Conservation (phyloP, 2,113 vertebrate species). For the Passer montanus region DNA sequence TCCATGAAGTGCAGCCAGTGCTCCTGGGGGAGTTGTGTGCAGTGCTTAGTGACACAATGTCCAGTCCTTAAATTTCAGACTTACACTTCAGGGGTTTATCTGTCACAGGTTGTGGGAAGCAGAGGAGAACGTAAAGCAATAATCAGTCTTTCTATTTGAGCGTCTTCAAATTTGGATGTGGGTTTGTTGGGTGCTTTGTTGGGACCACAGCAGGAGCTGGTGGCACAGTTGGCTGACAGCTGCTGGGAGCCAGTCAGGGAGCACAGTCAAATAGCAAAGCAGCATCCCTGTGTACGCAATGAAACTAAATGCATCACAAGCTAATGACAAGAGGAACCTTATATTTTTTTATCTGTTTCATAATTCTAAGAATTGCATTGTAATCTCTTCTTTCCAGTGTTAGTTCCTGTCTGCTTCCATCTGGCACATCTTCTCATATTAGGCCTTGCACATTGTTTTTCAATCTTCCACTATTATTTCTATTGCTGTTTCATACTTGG, state of each 20-base stretch:
- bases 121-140: neutral
- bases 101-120: neutral
- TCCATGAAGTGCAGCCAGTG: neutral
- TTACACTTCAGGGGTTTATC: accelerated
- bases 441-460: neutral
- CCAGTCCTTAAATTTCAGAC: neutral
- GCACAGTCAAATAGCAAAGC: neutral
- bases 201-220: neutral
- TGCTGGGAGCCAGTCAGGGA: neutral
- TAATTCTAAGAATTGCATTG: neutral
- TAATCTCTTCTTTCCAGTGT: neutral
- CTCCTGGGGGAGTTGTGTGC: neutral
- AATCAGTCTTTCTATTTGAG: neutral
- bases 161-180: accelerated
- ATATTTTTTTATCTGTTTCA: neutral
- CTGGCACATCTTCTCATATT: neutral
- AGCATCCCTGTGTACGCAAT: neutral
- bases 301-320: neutral
- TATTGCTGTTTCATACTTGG: neutral
- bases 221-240: neutral
- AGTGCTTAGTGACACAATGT: neutral
- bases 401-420: neutral
- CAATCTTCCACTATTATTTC: neutral
- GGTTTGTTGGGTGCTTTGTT: accelerated
- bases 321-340: neutral